Evolutionary conservation across 2,888 invertebrate species (phyloP).

Genomic region (Andricus curvator): DNA sequence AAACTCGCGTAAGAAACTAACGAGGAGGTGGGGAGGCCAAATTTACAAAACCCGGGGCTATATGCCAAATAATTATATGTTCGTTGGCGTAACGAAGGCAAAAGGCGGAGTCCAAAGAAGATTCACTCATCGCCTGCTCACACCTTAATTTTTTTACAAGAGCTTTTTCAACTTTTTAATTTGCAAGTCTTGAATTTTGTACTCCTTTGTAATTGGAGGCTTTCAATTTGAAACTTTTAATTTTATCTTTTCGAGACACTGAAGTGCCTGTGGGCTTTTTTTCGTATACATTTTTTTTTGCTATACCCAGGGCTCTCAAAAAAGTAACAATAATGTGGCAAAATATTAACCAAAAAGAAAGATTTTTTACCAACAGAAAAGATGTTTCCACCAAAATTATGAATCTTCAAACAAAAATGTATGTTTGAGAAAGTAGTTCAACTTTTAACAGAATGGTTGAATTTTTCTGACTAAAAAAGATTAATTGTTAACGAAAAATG

Average conservation of each 20-base stretch:
- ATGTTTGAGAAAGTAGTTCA: too few species aligned
- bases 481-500: too few species aligned
- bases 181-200: neutral
- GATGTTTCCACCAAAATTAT: too few species aligned
- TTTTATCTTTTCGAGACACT: neutral
- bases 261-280: too few species aligned
- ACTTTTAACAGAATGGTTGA: too few species aligned
- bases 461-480: too few species aligned
- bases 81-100: conserved; percentile 9
- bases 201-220: neutral
- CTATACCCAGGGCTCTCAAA: too few species aligned
- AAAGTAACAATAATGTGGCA: too few species aligned
- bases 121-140: conserved; percentile 16
- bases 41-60: conserved; percentile 31
- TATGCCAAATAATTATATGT: conserved; percentile 38
- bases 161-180: neutral
- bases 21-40: neutral
- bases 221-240: neutral
- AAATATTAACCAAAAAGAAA: too few species aligned
- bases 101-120: neutral
- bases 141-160: neutral
- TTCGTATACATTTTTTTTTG: too few species aligned
- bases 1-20: conserved; percentile 18
- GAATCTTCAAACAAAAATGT: too few species aligned
- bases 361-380: too few species aligned